Evolutionary conservation across 2,113 vertebrate genomes (phyloP).

Genomic region (Lethenteron camtschaticum): DNA sequence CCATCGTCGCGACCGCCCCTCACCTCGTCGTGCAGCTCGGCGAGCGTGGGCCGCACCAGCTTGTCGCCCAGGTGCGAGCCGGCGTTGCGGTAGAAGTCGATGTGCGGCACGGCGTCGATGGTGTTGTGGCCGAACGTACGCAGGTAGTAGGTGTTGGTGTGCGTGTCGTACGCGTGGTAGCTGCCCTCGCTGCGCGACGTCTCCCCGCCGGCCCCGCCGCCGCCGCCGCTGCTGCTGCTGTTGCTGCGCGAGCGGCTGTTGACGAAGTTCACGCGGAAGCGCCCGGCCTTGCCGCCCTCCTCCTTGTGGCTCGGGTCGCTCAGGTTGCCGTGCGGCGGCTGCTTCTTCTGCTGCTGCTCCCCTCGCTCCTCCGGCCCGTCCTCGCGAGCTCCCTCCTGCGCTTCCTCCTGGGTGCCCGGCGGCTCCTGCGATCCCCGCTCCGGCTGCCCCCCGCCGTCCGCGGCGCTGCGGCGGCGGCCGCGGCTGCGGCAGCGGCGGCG

Average conservation of each 20-base stretch:
- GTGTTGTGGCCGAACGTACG: constrained; percentile 95
- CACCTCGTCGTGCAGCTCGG: constrained; percentile 78
- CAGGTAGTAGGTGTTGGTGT: constrained; percentile 92
- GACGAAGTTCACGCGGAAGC: constrained; percentile 82
- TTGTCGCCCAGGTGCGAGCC: constrained; percentile 77
- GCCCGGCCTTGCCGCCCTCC: constrained; percentile 75
- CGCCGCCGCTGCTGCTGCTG: background rate
- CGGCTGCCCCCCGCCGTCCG: constrained; percentile 9
- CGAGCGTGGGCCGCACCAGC: constrained; percentile 73
- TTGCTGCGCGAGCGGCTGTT: constrained; percentile 23
- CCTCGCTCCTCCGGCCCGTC: constrained; percentile 7
- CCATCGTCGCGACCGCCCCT: too few relatives aligned
- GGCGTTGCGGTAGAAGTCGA: constrained; percentile 84
- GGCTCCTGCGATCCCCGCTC: constrained; percentile 6
- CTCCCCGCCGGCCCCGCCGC: constrained; percentile 47
- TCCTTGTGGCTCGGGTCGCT: constrained; percentile 35
- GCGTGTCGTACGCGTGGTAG: constrained; percentile 79
- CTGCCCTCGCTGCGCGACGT: constrained; percentile 82
- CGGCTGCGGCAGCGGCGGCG: constrained; percentile 12
- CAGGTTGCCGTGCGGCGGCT: constrained; percentile 10
- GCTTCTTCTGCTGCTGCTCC: background rate
- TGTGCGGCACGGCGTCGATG: constrained; percentile 88
- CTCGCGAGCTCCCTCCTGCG: constrained; percentile 6
- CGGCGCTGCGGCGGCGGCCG: constrained; percentile 10
- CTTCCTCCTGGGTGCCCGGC: constrained; percentile 3